Evolutionary conservation across 2,113 vertebrate species (phyloP).

Genomic region (Saguinus midas): DNA sequence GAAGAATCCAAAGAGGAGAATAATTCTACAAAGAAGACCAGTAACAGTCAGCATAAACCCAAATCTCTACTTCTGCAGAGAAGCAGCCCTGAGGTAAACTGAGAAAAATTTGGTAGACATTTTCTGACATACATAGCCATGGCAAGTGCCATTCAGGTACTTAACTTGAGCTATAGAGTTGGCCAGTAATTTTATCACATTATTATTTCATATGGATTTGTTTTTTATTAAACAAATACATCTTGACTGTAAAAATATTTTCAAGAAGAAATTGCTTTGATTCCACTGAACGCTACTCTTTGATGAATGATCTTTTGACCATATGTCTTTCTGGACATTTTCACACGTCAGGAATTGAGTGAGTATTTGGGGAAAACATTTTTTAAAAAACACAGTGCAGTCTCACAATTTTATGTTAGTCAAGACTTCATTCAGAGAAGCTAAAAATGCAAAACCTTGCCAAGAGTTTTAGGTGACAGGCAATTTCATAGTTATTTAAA

Average conservation of each 20-base stretch:
- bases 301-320: background rate
- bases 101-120: background rate
- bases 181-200: background rate
- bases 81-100: slow-evolving; percentile 76
- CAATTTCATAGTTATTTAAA: slow-evolving; percentile 16
- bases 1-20: slow-evolving; percentile 53
- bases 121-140: background rate
- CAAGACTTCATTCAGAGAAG: background rate
- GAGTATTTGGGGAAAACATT: background rate
- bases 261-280: background rate
- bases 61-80: background rate
- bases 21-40: slow-evolving; percentile 25
- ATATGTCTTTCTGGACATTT: slow-evolving; percentile 14
- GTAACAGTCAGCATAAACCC: background rate
- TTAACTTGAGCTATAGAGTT: background rate
- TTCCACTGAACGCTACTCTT: background rate
- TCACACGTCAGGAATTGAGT: background rate
- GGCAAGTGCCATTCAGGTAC: background rate
- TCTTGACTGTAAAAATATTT: background rate
- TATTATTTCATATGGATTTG: background rate
- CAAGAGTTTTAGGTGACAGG: background rate
- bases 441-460: slow-evolving; percentile 22
- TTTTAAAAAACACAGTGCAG: background rate
- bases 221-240: background rate
- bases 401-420: slow-evolving; percentile 14